Percentiles rank a stretch among this genome's conserved stretches.
These are phyloP conservation scores for Icerya purchasi DNA, from an alignment of 2,888 invertebrate genomes.

Conservation along the genomic window DNA sequence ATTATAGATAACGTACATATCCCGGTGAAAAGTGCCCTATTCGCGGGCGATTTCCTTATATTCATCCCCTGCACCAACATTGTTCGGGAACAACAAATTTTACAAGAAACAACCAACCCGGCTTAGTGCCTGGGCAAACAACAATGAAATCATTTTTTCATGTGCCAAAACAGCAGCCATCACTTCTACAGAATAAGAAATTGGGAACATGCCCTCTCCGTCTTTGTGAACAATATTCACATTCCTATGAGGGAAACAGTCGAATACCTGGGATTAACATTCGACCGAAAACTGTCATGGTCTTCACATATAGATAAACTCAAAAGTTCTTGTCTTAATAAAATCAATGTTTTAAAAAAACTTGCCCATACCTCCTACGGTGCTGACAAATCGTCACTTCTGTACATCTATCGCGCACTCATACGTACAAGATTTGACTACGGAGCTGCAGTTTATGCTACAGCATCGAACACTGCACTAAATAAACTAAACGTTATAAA, in stretches of 20 bases:
- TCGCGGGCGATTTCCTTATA: background rate
- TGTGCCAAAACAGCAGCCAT: background rate
- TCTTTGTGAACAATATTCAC: background rate
- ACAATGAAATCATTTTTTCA: background rate
- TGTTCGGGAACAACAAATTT: background rate
- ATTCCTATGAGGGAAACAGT: background rate
- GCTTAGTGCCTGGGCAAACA: background rate
- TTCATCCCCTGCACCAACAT: background rate
- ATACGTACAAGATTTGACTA: background rate
- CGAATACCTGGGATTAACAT: background rate
- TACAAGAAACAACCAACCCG: background rate
- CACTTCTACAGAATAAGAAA: background rate
- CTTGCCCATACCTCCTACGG: background rate
- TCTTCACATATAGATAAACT: background rate
- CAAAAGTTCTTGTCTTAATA: background rate
- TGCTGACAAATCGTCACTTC: background rate
- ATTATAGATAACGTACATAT: background rate
- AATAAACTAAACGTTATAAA: background rate
- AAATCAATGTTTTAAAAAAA: background rate
- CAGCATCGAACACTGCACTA: background rate
- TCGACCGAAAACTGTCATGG: background rate
- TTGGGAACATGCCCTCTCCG: too few species aligned
- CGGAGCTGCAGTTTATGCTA: background rate
- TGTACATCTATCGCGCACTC: too few species aligned
- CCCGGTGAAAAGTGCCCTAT: background rate